Evolutionary conservation across 1,140 invertebrate genomes (phyloP).

Genomic region (Drosophila pallidifrons): DNA sequence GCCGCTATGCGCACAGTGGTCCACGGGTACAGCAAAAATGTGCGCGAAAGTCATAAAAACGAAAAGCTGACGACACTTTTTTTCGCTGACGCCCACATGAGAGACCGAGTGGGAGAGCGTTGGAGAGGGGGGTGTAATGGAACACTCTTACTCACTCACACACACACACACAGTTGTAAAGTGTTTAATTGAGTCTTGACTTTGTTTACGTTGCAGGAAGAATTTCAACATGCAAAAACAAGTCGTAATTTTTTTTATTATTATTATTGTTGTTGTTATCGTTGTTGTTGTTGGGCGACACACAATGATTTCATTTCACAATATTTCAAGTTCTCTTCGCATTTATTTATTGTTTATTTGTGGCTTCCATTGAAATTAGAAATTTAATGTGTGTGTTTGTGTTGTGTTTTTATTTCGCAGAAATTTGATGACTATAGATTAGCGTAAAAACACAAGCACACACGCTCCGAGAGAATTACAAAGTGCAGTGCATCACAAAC

Average conservation of each 20-base stretch:
- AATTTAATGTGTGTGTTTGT: slow-evolving; percentile 4
- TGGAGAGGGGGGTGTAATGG: not conserved
- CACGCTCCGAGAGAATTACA: not conserved
- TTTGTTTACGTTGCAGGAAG: slow-evolving; percentile 25
- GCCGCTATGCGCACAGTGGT: slow-evolving; percentile 12
- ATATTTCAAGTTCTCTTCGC: slow-evolving; percentile 8
- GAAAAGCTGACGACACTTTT: slow-evolving; percentile 14
- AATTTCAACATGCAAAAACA: slow-evolving; percentile 6
- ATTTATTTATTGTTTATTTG: slow-evolving; percentile 13
- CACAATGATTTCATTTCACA: slow-evolving; percentile 49
- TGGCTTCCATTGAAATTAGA: not conserved
- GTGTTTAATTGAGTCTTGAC: slow-evolving; percentile 21
- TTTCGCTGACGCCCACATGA: slow-evolving; percentile 15
- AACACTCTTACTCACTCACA: not conserved
- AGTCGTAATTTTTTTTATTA: not conserved
- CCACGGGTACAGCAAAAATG: not conserved
- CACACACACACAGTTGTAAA: slow-evolving; percentile 20
- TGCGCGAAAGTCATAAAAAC: not conserved
- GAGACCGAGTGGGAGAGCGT: not conserved
- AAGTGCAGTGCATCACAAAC: slow-evolving; percentile 6
- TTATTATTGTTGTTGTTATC: slow-evolving; percentile 1
- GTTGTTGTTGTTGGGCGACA: not conserved
- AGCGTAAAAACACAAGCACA: too few relatives aligned
- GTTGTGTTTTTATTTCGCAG: slow-evolving; percentile 15
- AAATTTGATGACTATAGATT: slow-evolving; percentile 10